phyloP scores from a whole-genome alignment of 2,888 invertebrate genomes.

The Aspidiotus rigidus region DNA sequence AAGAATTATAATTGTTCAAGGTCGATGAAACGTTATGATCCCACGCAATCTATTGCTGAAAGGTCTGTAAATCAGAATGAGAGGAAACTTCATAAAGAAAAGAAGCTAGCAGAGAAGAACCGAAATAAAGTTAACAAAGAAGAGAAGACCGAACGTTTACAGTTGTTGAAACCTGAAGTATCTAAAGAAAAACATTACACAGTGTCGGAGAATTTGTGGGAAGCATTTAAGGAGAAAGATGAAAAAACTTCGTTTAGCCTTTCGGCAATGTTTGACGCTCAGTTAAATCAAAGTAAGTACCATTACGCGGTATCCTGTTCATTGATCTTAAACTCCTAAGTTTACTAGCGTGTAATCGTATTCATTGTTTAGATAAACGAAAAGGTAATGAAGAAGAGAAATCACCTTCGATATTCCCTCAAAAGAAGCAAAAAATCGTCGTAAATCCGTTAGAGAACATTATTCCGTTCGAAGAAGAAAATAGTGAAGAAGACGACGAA shows the following conservation, averaged over 20 bases:
- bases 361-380: background rate
- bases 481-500: constrained; percentile 10
- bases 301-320: background rate
- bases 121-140: constrained; percentile 19
- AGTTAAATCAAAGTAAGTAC: constrained; percentile 15
- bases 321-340: too few relatives aligned
- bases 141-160: constrained; percentile 13
- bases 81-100: background rate
- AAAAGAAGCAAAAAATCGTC: background rate
- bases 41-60: constrained; percentile 32
- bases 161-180: constrained; percentile 28
- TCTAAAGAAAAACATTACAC: constrained; percentile 34
- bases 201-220: constrained; percentile 33
- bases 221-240: constrained; percentile 29
- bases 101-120: constrained; percentile 5
- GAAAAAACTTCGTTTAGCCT: constrained; percentile 16
- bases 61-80: constrained; percentile 26
- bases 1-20: constrained; percentile 7
- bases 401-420: background rate
- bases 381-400: background rate
- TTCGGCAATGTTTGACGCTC: constrained; percentile 21
- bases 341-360: too few relatives aligned
- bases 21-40: constrained; percentile 35
- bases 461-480: constrained; percentile 1
- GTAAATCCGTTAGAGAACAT: constrained; percentile 16